Evolutionary conservation across 2,113 vertebrate species (phyloP).

Genomic region (Lampris incognitus): DNA sequence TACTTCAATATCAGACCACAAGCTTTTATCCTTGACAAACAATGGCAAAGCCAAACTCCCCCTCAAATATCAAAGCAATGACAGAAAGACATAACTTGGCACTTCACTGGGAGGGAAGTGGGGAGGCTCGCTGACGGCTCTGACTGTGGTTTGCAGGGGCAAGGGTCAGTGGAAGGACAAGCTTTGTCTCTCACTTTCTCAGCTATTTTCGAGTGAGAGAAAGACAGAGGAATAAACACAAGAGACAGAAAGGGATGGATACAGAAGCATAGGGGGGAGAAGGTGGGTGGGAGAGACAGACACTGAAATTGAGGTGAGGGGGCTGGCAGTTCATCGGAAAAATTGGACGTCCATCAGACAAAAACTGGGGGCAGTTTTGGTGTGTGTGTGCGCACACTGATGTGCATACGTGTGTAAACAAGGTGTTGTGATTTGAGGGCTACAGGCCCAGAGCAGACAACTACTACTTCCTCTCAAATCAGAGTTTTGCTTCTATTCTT

Average conservation of each 20-base stretch:
- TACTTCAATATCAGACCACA: conserved; percentile 8
- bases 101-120: conserved; percentile 37
- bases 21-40: conserved; percentile 50
- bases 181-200: conserved; percentile 33
- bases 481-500: too few species aligned
- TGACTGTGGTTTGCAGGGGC: conserved; percentile 14
- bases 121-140: conserved; percentile 38
- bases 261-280: neutral
- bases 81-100: conserved; percentile 59
- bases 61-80: conserved; percentile 42
- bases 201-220: too few species aligned
- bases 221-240: neutral
- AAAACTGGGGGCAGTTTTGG: too few species aligned
- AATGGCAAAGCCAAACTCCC: conserved; percentile 50
- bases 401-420: too few species aligned
- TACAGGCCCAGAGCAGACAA: too few species aligned
- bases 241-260: neutral
- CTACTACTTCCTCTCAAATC: too few species aligned
- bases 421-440: too few species aligned
- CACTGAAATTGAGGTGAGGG: too few species aligned
- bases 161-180: conserved; percentile 46
- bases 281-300: too few species aligned
- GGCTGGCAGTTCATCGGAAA: too few species aligned
- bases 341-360: too few species aligned
- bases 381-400: too few species aligned